A percentile compares a stretch with the other conserved stretches of the same genome.
Evolutionary conservation across 2,113 vertebrate species (phyloP).

Genomic region (Oreotrochilus melanogaster): DNA sequence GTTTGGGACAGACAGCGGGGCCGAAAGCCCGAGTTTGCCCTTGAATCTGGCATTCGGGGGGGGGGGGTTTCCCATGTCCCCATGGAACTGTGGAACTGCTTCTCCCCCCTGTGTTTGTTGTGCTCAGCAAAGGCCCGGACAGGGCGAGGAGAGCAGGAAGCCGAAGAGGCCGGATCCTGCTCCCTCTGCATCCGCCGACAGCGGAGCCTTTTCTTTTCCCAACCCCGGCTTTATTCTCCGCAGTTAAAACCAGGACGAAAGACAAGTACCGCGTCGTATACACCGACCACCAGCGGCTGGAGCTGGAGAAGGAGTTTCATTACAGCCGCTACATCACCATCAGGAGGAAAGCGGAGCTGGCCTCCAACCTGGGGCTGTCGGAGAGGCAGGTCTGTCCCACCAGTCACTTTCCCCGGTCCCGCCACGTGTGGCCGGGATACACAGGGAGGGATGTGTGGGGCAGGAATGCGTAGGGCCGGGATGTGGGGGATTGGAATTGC

Average conservation of each 20-base stretch:
- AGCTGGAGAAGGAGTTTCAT: constrained; percentile 97
- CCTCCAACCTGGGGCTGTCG: constrained; percentile 82
- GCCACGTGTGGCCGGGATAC: not conserved
- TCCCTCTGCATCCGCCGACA: not conserved
- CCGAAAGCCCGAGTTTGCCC: not conserved
- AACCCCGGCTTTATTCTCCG: constrained; percentile 26
- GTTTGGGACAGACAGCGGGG: too few relatives aligned
- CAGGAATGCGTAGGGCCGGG: not conserved
- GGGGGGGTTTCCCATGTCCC: not conserved
- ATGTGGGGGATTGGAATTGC: not conserved
- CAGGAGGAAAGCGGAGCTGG: constrained; percentile 85
- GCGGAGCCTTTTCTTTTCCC: not conserved
- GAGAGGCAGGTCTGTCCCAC: constrained; percentile 81
- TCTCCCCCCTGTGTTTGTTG: not conserved
- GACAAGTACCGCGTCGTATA: constrained; percentile 98
- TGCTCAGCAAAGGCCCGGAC: not conserved
- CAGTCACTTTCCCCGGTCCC: not conserved
- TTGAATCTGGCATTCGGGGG: fast-evolving
- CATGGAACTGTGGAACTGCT: fast-evolving
- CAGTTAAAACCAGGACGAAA: constrained; percentile 93
- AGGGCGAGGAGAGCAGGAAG: not conserved
- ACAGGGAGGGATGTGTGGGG: not conserved
- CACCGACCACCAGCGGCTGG: constrained; percentile 93
- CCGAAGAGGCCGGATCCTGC: not conserved
- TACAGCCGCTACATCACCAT: constrained; percentile 96